A percentile compares a stretch with the other conserved stretches of the same genome.
Evolutionary conservation across 2,888 invertebrate species (phyloP).

Genomic region (Pterostichus madidus): DNA sequence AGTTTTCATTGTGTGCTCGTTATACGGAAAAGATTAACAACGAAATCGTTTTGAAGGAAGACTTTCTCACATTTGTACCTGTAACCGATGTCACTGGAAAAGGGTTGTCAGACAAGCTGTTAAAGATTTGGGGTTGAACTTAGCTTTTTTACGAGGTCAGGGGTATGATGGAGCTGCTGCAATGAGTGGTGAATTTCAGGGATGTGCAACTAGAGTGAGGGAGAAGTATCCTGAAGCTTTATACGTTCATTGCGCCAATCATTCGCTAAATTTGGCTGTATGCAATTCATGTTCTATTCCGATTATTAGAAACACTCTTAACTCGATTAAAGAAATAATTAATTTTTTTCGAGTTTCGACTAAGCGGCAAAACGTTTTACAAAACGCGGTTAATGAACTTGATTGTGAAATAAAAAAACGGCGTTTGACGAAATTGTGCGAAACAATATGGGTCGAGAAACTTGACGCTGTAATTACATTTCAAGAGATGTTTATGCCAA

Average conservation of each 20-base stretch:
- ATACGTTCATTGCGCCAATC: constrained; percentile 69
- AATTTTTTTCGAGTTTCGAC: neutral
- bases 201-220: constrained; percentile 64
- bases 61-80: constrained; percentile 69
- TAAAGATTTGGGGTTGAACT: constrained; percentile 66
- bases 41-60: neutral
- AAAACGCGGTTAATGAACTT: neutral
- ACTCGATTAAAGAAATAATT: constrained; percentile 40
- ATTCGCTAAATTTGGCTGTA: constrained; percentile 69
- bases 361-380: neutral
- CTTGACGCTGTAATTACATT: constrained; percentile 8
- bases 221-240: constrained; percentile 67
- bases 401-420: neutral
- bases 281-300: constrained; percentile 68
- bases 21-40: constrained; percentile 65
- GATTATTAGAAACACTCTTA: constrained; percentile 67
- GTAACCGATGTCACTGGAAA: constrained; percentile 68
- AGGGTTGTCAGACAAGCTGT: constrained; percentile 68
- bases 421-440: constrained; percentile 1
- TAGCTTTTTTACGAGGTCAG: constrained; percentile 67
- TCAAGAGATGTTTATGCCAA: neutral
- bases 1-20: constrained; percentile 70
- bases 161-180: constrained; percentile 69
- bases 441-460: constrained; percentile 12
- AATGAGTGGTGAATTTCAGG: constrained; percentile 69